These are phyloP conservation scores for Bombylius discolor DNA, from an alignment of 2,888 invertebrate species.

Conservation along the genomic window DNA sequence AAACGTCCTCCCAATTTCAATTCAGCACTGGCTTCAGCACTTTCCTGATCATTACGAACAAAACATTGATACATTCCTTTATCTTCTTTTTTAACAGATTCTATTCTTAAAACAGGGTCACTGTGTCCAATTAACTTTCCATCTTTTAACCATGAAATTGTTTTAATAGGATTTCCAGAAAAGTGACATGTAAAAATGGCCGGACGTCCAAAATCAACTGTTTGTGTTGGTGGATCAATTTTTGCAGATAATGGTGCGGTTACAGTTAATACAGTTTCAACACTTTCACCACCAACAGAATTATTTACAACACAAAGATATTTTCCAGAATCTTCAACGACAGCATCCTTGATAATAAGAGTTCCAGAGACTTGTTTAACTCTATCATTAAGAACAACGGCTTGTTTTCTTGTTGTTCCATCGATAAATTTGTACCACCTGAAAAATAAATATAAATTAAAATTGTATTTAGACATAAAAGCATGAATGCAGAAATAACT, in stretches of 20 bases:
- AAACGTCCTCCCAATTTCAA: slow-evolving; percentile 86
- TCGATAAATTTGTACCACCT: slow-evolving; percentile 93
- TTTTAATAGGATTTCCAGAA: slow-evolving; percentile 81
- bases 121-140: slow-evolving; percentile 74
- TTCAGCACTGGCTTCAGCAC: slow-evolving; percentile 85
- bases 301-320: slow-evolving; percentile 92
- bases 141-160: slow-evolving; percentile 85
- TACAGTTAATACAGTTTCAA: slow-evolving; percentile 83
- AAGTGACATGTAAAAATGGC: slow-evolving; percentile 86
- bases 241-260: slow-evolving; percentile 79
- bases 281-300: slow-evolving; percentile 85
- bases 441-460: slow-evolving; percentile 39
- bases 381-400: slow-evolving; percentile 78
- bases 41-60: slow-evolving; percentile 83
- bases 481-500: no score
- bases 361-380: slow-evolving; percentile 90
- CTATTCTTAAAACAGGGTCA: slow-evolving; percentile 70
- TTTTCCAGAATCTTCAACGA: slow-evolving; percentile 86
- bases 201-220: slow-evolving; percentile 85
- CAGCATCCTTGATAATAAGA: slow-evolving; percentile 79
- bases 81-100: slow-evolving; percentile 84
- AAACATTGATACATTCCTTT: slow-evolving; percentile 97
- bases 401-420: slow-evolving; percentile 71
- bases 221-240: slow-evolving; percentile 82
- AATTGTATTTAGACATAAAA: no score